A percentile compares a stretch with the other conserved stretches of the same genome.
These are phyloP conservation scores for Trinorchestia longiramus DNA, from an alignment of 1,140 invertebrate genomes.

Conservation along the genomic window DNA sequence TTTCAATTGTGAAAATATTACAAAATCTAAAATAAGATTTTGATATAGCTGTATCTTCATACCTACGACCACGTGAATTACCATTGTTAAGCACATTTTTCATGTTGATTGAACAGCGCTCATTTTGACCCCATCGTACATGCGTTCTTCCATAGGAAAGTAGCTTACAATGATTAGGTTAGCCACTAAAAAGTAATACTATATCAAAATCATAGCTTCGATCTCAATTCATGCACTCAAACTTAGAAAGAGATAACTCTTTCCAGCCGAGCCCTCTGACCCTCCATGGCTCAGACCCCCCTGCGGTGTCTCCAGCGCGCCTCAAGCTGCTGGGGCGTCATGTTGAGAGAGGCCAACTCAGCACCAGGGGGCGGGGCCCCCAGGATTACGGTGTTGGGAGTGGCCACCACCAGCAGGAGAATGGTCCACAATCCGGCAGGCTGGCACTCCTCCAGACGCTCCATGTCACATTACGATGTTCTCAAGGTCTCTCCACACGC, in stretches of 20 bases:
- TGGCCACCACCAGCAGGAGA: background rate
- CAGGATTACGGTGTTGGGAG: background rate
- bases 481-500: background rate
- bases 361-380: background rate
- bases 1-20: too few species aligned
- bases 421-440: background rate
- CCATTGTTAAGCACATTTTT: background rate
- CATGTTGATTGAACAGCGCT: background rate
- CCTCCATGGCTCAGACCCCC: background rate
- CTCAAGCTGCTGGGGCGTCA: background rate
- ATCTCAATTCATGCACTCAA: background rate
- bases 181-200: background rate
- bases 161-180: background rate
- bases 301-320: background rate
- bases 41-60: too few species aligned
- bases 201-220: background rate
- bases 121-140: background rate
- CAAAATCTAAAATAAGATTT: too few species aligned
- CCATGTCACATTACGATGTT: background rate
- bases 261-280: background rate
- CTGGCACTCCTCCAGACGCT: background rate
- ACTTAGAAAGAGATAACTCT: background rate
- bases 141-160: background rate
- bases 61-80: background rate
- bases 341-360: background rate